Percentiles rank a stretch among this genome's conserved stretches.
Conservation (phyloP, 2,888 invertebrate species). For the Imbricaverruca yamaguchii region DNA sequence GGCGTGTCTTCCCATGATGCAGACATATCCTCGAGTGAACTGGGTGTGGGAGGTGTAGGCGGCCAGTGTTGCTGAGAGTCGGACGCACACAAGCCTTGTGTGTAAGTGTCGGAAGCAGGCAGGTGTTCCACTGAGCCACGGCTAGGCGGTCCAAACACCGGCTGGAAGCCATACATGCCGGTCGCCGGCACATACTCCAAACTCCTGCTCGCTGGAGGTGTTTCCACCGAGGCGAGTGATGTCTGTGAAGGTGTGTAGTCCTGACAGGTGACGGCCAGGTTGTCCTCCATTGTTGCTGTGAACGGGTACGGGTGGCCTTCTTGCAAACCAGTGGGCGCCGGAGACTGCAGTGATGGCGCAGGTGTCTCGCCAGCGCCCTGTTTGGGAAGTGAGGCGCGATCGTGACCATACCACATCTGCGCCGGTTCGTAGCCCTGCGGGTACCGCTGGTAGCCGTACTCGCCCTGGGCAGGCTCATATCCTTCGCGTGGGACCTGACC, state of each 20-base stretch:
- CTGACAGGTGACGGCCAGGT: not conserved
- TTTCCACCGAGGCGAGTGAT: not conserved
- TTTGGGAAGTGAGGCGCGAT: not conserved
- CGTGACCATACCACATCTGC: slow-evolving; percentile 5
- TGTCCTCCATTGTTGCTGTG: not conserved
- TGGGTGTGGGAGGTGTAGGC: not conserved
- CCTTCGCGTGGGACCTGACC: not conserved
- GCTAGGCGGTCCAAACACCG: not conserved
- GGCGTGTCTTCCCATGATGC: not conserved
- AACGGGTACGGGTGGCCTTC: no score
- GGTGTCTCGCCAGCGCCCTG: not conserved
- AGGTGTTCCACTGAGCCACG: not conserved
- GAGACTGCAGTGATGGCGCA: not conserved
- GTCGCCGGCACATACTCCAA: not conserved
- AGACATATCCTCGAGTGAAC: not conserved
- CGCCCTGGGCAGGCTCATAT: not conserved
- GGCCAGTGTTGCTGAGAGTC: not conserved
- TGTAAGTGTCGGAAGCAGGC: not conserved
- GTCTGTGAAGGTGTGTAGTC: not conserved
- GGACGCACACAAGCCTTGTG: not conserved
- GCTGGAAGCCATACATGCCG: slow-evolving; percentile 15
- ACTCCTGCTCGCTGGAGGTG: not conserved
- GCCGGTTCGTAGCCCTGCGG: not conserved
- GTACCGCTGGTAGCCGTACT: slow-evolving; percentile 15
- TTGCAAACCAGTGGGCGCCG: no score